These are phyloP conservation scores for Sinocyclocheilus anophthalmus DNA, from an alignment of 2,113 vertebrate species.

Conservation along the genomic window DNA sequence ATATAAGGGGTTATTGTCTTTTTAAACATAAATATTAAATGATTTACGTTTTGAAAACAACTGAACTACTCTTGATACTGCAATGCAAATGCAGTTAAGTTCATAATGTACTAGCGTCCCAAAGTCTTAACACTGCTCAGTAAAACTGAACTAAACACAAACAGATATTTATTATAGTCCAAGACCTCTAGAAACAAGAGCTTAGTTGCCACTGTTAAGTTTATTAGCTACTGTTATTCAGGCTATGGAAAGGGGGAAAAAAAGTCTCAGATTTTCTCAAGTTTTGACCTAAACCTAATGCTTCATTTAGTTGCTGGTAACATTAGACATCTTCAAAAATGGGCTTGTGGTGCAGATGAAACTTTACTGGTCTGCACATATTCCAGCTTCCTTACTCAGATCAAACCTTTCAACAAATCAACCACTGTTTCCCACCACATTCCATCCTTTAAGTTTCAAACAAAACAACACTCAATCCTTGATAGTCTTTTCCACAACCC, in stretches of 20 bases:
- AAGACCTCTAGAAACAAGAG: background rate
- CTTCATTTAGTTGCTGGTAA: constrained; percentile 10
- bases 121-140: background rate
- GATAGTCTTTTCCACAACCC: constrained; percentile 66
- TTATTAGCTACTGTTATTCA: background rate
- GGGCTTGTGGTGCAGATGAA: background rate
- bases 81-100: background rate
- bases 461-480: constrained; percentile 52
- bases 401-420: constrained; percentile 38
- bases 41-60: background rate
- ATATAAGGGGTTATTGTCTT: background rate
- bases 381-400: constrained; percentile 19
- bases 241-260: background rate
- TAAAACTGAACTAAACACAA: background rate
- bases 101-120: background rate
- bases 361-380: background rate
- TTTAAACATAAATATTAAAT: background rate
- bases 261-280: background rate
- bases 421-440: constrained; percentile 30
- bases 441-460: constrained; percentile 31
- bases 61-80: background rate
- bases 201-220: background rate
- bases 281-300: background rate
- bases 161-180: background rate
- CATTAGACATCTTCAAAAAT: background rate